Evolutionary conservation across 53 echinoderm and acorn worm species (phyloP), one percentile per base, ranked within the genome.

Genomic region (Luidia sarsii): DNA sequence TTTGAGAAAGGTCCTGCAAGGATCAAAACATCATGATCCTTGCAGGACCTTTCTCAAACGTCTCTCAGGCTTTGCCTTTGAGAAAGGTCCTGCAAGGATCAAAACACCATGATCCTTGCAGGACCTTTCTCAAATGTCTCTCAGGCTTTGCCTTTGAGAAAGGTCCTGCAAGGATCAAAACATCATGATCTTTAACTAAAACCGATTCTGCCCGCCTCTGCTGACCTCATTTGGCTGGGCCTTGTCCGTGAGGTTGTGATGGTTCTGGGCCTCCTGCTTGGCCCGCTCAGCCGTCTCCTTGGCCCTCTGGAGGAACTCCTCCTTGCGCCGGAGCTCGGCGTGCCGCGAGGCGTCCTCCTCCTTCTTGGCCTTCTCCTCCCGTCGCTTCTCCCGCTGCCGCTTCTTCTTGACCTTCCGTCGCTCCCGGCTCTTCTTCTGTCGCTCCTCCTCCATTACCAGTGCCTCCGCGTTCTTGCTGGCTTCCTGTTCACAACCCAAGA

Each of bases 371-470:
- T 71, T 84, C 30, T 88, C 93, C 41, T 96, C 96, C 49, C 86
- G 75, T 31, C 82, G 64, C 39, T 81, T 90, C 29, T 90, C 90
- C 64, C 93, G 90, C 48, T 86, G 79, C 32, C 88, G 71, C 70
- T 86, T 90, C 69, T 93, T 93, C 56, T 84, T 90, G 55, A 84
- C 86, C 48, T 75, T 90, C 27, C 88, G 79, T 59, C 88, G 93
- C 73, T 96, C 93, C 54, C 82, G 54, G 21, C 84, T 85, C 34
- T 88, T 88, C 68, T 88, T 85, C 80, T 88, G 90, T 14, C 90
- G 77, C 46, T 96, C 96, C 52, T 93, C 93, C 48, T 96, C 96
- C 46, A 79, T 65, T 57, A 90, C 80, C 28, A 92, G 71, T 52
- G 83, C 90, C 22, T 86, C 86, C 16, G 81, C 90, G 46, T 90